Base-by-base conservation (phyloP, 2,113 vertebrate genomes). In the Notechis scutatus region DNA sequence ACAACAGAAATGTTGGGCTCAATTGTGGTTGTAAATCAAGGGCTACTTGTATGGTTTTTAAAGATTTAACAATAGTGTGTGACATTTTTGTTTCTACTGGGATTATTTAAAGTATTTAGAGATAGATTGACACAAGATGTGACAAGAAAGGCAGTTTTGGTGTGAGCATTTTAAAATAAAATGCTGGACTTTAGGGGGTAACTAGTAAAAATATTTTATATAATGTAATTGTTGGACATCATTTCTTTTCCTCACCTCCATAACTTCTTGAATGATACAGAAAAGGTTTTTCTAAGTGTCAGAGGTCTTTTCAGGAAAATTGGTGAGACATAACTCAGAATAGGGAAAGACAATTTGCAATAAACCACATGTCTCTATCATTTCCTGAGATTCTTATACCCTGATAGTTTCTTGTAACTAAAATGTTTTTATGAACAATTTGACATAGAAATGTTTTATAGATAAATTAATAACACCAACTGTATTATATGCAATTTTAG, bases 351-450 rank as follows among this genome's bases (percentile, higher is more conserved):
- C 26, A 29, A 64, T 64, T 64, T 64, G 61, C 26, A 57, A 64
- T 34, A 74, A 74, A 5, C 5, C 5, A 86, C 45, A 86, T 14
- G 23, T 50, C 4, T 14, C 1, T 24, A 86, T 12, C 24, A 29
- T 87, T 50, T 87, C 11, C 86, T n/a, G 45, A 50, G 24, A n/a
- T 29, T 47, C 15, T 29, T 52, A 18, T 10, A n/a, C 29, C 39
- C 18, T 59, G 26, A 87, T 29, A 86, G 55, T 20, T 23, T 90
- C 86, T 64, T 87, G 20, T 34, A 64, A 61, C 7, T 45, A 21
- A 23, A 86, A 59, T 95, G 21, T 87, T 93, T 93, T 85, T 26
- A 89, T 94, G 47, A 90, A 23, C 86, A 81, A 91, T 88, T 94
- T 93, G 85, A 94, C 95, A 91, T 0, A 0, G 45, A 94, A 93